Evolutionary conservation across 1,140 invertebrate species (phyloP).

Genomic region (Drosophila miranda): DNA sequence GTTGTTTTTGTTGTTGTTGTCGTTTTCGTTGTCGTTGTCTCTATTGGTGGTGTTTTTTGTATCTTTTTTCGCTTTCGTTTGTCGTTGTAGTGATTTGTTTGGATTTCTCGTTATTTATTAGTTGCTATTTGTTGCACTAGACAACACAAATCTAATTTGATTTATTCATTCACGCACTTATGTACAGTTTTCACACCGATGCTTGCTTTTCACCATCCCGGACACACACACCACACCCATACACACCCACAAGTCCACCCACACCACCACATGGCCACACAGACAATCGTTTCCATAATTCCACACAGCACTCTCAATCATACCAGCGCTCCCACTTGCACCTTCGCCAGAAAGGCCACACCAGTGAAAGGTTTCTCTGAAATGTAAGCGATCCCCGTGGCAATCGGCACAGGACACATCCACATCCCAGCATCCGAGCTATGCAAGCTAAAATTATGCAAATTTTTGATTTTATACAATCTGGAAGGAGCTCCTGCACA

Average conservation of each 20-base stretch:
- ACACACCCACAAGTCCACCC: not conserved
- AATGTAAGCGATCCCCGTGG: constrained; percentile 31
- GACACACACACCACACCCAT: not conserved
- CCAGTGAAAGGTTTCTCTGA: not conserved
- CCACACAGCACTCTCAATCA: no score
- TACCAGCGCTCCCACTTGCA: not conserved
- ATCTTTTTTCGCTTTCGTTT: constrained; percentile 49
- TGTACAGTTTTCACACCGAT: not conserved
- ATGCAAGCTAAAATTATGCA: constrained; percentile 71
- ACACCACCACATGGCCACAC: not conserved
- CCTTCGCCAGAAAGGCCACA: no score
- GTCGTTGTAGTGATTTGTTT: constrained; percentile 68
- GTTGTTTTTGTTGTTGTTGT: constrained; percentile 7
- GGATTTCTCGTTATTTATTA: constrained; percentile 76
- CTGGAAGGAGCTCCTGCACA: no score
- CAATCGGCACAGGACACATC: not conserved
- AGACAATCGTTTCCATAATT: not conserved
- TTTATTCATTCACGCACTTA: constrained; percentile 57
- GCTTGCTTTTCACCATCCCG: no score
- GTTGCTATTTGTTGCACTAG: constrained; percentile 74
- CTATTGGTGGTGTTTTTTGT: constrained; percentile 38
- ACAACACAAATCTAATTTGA: constrained; percentile 76
- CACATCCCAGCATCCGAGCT: constrained; percentile 7
- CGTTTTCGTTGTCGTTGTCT: constrained; percentile 24
- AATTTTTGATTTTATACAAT: constrained; percentile 17